Conservation (phyloP, 2,113 vertebrate genomes). For the Pterocles orientalis region DNA sequence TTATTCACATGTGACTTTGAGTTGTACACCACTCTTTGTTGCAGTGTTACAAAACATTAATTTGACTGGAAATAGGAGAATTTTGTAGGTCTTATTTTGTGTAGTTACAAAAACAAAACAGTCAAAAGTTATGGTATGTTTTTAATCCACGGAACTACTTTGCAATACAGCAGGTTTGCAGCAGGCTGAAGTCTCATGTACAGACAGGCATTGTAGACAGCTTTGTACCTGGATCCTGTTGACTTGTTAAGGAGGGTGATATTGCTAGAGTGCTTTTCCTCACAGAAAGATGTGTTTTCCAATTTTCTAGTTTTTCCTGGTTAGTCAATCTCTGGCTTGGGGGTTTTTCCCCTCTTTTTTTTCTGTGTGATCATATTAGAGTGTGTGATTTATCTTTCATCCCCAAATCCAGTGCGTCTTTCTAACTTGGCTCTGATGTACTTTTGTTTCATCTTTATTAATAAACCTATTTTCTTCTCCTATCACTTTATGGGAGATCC, state of each 20-base stretch:
- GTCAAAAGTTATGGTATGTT: background rate
- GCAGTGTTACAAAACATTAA: background rate
- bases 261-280: background rate
- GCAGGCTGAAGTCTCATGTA: background rate
- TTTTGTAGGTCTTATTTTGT: background rate
- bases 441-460: background rate
- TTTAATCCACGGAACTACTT: background rate
- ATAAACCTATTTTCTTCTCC: background rate
- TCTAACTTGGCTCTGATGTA: background rate
- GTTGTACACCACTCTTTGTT: background rate
- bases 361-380: background rate
- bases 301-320: background rate
- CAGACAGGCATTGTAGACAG: background rate
- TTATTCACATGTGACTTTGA: background rate
- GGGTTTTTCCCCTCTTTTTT: fast-evolving
- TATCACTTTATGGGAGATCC: background rate
- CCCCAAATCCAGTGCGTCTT: background rate
- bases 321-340: background rate
- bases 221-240: background rate
- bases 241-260: background rate
- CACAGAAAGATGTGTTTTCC: background rate
- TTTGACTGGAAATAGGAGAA: background rate
- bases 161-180: background rate
- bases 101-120: background rate
- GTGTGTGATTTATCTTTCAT: background rate